Percentiles rank a stretch among this genome's conserved stretches.
Conservation (phyloP, 30 jellyfish, hydroid and myxozoan genomes). For the Hydra vulgaris region DNA sequence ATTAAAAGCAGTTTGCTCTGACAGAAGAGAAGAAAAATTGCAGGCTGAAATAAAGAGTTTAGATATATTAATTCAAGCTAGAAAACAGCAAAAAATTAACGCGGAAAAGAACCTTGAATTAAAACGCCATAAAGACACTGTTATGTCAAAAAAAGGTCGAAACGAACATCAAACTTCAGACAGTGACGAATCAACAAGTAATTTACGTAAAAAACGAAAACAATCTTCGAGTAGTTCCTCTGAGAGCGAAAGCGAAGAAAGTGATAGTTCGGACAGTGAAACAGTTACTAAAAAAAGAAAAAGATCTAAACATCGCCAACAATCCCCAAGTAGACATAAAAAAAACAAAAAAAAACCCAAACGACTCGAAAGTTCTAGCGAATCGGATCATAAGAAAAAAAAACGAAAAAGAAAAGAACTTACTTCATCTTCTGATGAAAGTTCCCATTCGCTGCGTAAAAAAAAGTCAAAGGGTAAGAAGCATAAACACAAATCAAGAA, state of each 20-base stretch:
- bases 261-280: conserved; percentile 24
- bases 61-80: not conserved
- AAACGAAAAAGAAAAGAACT: conserved; percentile 10
- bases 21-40: not conserved
- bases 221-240: conserved; percentile 27
- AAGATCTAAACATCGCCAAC: conserved; percentile 5
- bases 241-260: conserved; percentile 15
- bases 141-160: not conserved
- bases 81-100: not conserved
- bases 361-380: conserved; percentile 6
- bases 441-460: conserved; percentile 4
- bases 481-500: conserved; percentile 28
- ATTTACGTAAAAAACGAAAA: not conserved
- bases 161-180: not conserved
- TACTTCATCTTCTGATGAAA: conserved; percentile 17
- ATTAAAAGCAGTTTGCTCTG: not conserved
- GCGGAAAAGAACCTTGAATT: not conserved
- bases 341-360: conserved; percentile 15
- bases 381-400: conserved; percentile 11
- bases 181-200: not conserved
- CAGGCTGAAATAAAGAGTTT: not conserved
- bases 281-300: not conserved
- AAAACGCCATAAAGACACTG: conserved; percentile 7
- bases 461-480: conserved; percentile 47
- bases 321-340: conserved; percentile 5